Evolutionary conservation across 1,140 invertebrate genomes (phyloP), one percentile per base, ranked within the genome.

Genomic region (Araneus ventricosus): DNA sequence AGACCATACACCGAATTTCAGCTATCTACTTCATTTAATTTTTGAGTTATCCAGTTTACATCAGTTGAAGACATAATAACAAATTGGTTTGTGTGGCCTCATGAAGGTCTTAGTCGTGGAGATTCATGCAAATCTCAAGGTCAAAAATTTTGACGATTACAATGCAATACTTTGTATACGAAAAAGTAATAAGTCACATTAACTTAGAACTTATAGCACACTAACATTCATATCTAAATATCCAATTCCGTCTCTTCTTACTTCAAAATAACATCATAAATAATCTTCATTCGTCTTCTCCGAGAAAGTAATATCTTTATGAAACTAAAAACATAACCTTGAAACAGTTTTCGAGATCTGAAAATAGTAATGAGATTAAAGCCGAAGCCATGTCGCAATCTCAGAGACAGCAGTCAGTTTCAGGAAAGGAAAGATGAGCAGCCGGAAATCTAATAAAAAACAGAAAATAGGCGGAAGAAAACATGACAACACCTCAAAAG

Each of bases 321-420:
- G 27, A n/a, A 67, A 67, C n/a, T 67, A 30, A 67, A 67, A 67
- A 67, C 24, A 27, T 67, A 67, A 67, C 63, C 63, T 67, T 67
- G 63, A 27, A 67, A 30, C 45, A 52, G 45, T 52, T 52, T 52
- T 17, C 10, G 45, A 30, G n/a, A 67, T 67, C 63, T 67, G n/a
- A 67, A 67, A 67, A 67, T 67, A 67, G 63, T 8, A 67, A 67
- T 67, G 27, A 67, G 63, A 67, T 27, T 6, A n/a, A 63, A 63
- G 61, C 22, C 17, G 61, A 67, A 67, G 27, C 7, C 63, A 67
- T 10, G 27, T 67, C 27, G 63, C 45, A 52, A 52, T 52, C 45
- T 14, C 45, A 17, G 45, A 52, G 45, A 52, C 45, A 14, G 45
- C 63, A 63, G 24, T 67, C 63, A 27, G 63, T 67, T 22, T 22